phyloP scores from a whole-genome alignment of 2,888 invertebrate genomes.

The Drosophila subsilvestris region DNA sequence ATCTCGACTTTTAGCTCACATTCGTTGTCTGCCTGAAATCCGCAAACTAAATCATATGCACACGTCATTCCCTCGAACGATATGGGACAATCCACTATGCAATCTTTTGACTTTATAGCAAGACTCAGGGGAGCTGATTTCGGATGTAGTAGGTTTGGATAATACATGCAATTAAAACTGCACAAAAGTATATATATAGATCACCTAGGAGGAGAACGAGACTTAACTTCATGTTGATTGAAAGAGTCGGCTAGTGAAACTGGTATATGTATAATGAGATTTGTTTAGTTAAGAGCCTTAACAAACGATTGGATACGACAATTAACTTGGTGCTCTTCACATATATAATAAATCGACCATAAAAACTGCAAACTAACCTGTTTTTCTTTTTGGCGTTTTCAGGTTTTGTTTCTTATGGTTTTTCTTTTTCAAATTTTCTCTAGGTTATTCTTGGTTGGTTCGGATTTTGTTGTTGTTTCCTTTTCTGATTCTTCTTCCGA shows the following conservation, averaged over 20 bases:
- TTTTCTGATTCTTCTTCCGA: no score
- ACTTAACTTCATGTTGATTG: background rate
- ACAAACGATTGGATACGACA: background rate
- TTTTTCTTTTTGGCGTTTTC: no score
- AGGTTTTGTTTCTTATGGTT: no score
- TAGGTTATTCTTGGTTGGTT: no score
- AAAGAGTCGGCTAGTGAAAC: background rate
- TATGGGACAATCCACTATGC: background rate
- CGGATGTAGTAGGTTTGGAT: background rate
- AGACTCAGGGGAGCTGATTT: background rate
- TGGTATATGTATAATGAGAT: background rate
- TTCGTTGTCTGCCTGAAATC: background rate
- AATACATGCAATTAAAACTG: background rate
- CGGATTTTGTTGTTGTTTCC: no score
- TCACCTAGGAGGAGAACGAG: background rate
- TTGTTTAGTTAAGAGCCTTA: background rate
- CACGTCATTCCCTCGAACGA: background rate
- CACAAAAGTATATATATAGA: background rate
- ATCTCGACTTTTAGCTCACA: constrained; percentile 8
- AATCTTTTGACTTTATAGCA: background rate
- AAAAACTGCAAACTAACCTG: no score
- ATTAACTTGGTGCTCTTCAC: background rate
- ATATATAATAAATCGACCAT: background rate
- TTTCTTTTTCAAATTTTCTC: no score
- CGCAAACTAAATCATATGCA: constrained; percentile 5